Conservation (phyloP, 2,888 invertebrate genomes). For the Cyclophora albipunctata region DNA sequence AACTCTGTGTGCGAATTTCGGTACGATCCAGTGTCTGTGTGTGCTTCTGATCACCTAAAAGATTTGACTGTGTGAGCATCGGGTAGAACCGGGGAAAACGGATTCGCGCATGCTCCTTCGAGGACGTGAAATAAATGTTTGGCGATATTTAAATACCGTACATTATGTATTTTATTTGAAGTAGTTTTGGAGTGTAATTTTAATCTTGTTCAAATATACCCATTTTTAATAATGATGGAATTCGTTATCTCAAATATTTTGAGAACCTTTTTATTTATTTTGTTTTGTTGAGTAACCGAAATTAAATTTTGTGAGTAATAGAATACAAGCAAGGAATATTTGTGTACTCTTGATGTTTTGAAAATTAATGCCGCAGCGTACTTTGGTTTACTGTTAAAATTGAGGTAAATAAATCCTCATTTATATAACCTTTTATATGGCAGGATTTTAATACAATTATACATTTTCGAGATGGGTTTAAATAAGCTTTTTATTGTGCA, state of each 20-base stretch:
- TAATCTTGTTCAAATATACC: conserved; percentile 21
- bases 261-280: no score
- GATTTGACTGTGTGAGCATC: conserved; percentile 33
- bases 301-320: background rate
- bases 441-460: no score
- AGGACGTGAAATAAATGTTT: conserved; percentile 45
- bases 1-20: conserved; percentile 39
- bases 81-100: conserved; percentile 33
- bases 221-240: background rate
- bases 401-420: no score
- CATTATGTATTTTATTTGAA: no score
- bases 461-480: no score
- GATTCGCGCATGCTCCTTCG: conserved; percentile 44
- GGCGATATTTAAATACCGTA: conserved; percentile 47
- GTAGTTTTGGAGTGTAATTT: no score
- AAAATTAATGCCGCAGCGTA: no score
- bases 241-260: no score
- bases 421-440: no score
- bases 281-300: background rate
- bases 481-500: no score
- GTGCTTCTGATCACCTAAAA: conserved; percentile 44
- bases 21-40: conserved; percentile 31
- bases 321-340: background rate
- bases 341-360: background rate
- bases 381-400: no score